Percentiles rank a stretch among this genome's conserved stretches.
These are phyloP conservation scores for Tridacna gigas DNA, from an alignment of 2,888 invertebrate species.

Conservation along the genomic window DNA sequence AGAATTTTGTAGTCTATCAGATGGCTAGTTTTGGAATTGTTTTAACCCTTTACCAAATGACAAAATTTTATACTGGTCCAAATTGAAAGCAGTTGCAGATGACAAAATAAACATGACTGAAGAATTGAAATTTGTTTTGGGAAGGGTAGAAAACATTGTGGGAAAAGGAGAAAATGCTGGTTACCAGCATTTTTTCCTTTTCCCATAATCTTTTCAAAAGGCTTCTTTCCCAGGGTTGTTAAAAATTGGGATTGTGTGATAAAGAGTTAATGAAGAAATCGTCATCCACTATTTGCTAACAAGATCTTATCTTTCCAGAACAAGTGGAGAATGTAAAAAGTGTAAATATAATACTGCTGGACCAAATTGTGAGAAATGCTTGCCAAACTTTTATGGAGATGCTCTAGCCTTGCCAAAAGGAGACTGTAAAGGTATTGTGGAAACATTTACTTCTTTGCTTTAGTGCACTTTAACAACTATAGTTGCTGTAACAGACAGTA, in stretches of 20 bases:
- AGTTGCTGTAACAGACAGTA: not conserved
- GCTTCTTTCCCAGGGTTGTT: not conserved
- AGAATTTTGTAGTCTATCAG: too few species aligned
- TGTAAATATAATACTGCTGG: conserved; percentile 98
- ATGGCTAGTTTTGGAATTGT: too few species aligned
- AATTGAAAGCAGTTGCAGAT: too few species aligned
- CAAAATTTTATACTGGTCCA: too few species aligned
- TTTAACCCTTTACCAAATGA: too few species aligned
- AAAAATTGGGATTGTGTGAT: not conserved
- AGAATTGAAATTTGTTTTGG: too few species aligned
- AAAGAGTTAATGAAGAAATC: not conserved
- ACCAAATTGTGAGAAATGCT: conserved; percentile 95
- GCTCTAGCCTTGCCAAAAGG: conserved; percentile 95
- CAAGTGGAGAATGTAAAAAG: conserved; percentile 97
- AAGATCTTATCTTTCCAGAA: conserved; percentile 85
- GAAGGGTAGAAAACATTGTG: not conserved
- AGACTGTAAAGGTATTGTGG: conserved; percentile 87
- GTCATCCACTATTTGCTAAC: not conserved
- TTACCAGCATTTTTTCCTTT: too few species aligned
- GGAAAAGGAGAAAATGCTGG: not conserved
- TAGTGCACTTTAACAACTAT: too few species aligned
- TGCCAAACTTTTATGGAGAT: conserved; percentile 97
- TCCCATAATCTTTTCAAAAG: not conserved
- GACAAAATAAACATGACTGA: too few species aligned
- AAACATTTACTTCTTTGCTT: not conserved